phyloP scores from a whole-genome alignment of 2,797 vertebrate genomes.

The Coreius guichenoti region DNA sequence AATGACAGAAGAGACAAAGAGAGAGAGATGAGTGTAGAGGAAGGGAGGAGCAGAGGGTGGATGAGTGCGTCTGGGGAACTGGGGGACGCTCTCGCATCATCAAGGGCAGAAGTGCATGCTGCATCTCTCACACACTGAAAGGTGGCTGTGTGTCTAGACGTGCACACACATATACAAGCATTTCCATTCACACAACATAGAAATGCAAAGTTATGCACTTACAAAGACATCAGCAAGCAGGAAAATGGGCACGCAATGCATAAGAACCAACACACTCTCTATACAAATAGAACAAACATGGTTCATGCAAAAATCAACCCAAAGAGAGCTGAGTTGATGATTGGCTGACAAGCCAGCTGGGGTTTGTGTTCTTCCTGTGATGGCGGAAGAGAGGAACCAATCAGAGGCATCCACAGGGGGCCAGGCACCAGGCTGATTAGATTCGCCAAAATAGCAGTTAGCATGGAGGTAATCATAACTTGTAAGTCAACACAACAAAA shows the following conservation, averaged over 20 bases:
- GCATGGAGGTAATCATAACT: slow-evolving; percentile 57
- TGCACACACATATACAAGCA: slow-evolving; percentile 12
- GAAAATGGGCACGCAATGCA: slow-evolving; percentile 15
- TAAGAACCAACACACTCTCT: slow-evolving; percentile 1
- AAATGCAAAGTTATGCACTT: slow-evolving; percentile 41
- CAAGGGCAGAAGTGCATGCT: slow-evolving; percentile 46
- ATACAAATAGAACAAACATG: slow-evolving; percentile 21
- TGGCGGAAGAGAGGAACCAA: slow-evolving; percentile 60
- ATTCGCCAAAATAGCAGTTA: slow-evolving; percentile 54
- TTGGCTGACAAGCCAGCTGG: slow-evolving; percentile 51
- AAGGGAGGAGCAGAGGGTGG: slow-evolving; percentile 35
- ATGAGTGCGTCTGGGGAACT: slow-evolving; percentile 39
- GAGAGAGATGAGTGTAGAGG: slow-evolving; percentile 29
- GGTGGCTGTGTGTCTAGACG: slow-evolving; percentile 31
- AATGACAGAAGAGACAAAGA: slow-evolving; percentile 45
- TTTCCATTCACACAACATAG: slow-evolving; percentile 18
- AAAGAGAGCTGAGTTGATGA: slow-evolving; percentile 40
- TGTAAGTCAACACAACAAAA: slow-evolving; percentile 38
- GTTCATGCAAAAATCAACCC: slow-evolving; percentile 20
- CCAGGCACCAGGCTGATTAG: slow-evolving; percentile 56
- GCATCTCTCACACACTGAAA: slow-evolving; percentile 35
- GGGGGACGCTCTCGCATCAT: slow-evolving; percentile 46
- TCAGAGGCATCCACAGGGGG: slow-evolving; percentile 59
- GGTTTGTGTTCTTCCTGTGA: slow-evolving; percentile 55
- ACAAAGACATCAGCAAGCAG: slow-evolving; percentile 33